Conservation (phyloP, 2,888 invertebrate genomes). For the Adineta ricciae region DNA sequence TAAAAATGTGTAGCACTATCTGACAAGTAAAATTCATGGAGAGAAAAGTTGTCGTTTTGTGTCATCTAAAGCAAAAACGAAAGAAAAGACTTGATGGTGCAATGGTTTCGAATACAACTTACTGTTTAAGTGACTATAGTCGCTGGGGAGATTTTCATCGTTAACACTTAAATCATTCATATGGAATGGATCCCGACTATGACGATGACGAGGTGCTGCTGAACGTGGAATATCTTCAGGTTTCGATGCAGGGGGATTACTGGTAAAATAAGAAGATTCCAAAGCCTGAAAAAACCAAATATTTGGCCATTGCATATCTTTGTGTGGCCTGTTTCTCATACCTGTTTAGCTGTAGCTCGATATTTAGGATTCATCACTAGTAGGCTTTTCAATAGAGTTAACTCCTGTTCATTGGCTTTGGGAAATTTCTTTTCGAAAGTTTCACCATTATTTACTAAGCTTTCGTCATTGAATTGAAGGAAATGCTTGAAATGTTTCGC, state of each 20-base stretch:
- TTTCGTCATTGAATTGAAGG: constrained; percentile 4
- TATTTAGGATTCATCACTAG: not conserved
- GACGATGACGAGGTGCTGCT: not conserved
- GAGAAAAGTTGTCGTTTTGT: not conserved
- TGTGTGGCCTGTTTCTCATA: too few relatives aligned
- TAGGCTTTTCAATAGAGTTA: not conserved
- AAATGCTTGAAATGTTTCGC: not conserved
- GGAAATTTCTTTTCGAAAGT: not conserved
- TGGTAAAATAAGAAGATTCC: not conserved
- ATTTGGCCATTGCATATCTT: too few relatives aligned
- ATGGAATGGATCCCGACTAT: not conserved
- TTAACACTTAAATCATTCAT: not conserved
- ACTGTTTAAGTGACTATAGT: not conserved
- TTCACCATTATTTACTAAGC: not conserved
- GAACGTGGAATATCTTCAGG: not conserved
- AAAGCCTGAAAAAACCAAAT: not conserved
- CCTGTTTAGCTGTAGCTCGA: not conserved
- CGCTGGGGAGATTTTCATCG: not conserved
- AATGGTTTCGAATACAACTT: not conserved
- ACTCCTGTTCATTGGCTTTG: not conserved
- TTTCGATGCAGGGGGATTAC: not conserved
- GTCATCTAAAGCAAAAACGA: not conserved
- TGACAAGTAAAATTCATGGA: not conserved
- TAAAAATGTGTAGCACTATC: not conserved
- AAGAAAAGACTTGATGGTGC: not conserved